Evolutionary conservation across 1,140 invertebrate genomes (phyloP), one percentile per base, ranked within the genome.

Genomic region (Leptinotarsa defecta): DNA sequence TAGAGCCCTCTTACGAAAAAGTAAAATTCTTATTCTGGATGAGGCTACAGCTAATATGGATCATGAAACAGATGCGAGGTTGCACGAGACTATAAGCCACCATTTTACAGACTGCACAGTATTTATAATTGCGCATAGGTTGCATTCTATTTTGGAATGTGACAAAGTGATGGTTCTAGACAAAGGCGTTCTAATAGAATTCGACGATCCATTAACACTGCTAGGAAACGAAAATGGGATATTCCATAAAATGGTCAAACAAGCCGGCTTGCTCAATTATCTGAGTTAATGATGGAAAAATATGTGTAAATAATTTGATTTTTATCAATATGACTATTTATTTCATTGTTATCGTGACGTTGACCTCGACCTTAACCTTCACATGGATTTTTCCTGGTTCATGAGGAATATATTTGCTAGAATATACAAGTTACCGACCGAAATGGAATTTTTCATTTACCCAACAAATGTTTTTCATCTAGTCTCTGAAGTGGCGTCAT

Each of bases 131-230:
- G 94, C 94, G 6, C 94, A 95, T 86, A 87, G 94, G 63, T 85
- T 95, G 6, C 92, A 94, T 79, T 95, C 94, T 0, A 92, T 96
- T 57, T 92, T 96, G 90, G 93, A 96, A 81, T 92, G 89, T 73
- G 91, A 92, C 80, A 88, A 89, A 73, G 89, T 95, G 71, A 86
- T 95, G 80, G 92, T 94, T 1, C 90, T 95, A 88, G 90, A 92
- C 81, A 89, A 87, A 17, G 90, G 90, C n/a, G 82, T 85, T 74
- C 86, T 90, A 78, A 86, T 88, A 61, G 91, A 96, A 86, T 94
- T 92, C 83, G 93, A 93, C 78, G 88, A 90, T 76, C 94, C 94
- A 1, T 86, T 91, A 75, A 79, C 88, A 2, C 83, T 96, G 73
- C 84, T 94, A 65, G 86, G 91, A 81, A 90, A 91, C 65, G 80